These are phyloP conservation scores for Acanthis flammea DNA, from an alignment of 2,797 vertebrate genomes.

Conservation along the genomic window DNA sequence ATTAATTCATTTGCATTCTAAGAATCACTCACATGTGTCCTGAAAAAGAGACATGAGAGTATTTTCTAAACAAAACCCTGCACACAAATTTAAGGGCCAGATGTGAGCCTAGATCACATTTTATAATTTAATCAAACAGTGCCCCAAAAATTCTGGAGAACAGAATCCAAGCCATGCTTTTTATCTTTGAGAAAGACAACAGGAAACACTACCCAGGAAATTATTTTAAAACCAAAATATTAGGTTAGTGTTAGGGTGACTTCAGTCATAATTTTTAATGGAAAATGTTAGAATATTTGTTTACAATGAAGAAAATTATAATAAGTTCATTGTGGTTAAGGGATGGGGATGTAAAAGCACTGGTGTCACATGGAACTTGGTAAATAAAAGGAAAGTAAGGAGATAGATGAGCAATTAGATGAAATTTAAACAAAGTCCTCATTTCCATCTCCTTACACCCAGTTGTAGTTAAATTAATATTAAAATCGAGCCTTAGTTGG, in stretches of 20 bases:
- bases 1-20: not conserved
- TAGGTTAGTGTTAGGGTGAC: not conserved
- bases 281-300: not conserved
- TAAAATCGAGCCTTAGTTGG: not conserved
- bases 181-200: not conserved
- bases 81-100: not conserved
- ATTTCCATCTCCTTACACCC: not conserved
- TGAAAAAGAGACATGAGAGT: not conserved
- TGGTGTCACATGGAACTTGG: rapidly evolving
- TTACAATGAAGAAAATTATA: not conserved
- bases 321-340: not conserved
- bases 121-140: not conserved
- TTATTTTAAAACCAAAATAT: not conserved
- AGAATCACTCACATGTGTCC: not conserved
- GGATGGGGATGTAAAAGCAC: not conserved
- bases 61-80: not conserved
- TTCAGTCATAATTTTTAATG: not conserved
- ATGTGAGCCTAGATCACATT: not conserved
- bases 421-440: not conserved
- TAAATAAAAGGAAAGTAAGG: not conserved
- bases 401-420: not conserved
- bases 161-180: not conserved
- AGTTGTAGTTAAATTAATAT: not conserved
- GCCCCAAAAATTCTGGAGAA: not conserved
- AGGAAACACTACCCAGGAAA: not conserved